These are phyloP conservation scores for Octomys mimax DNA, from an alignment of 2,797 vertebrate genomes.

Conservation along the genomic window DNA sequence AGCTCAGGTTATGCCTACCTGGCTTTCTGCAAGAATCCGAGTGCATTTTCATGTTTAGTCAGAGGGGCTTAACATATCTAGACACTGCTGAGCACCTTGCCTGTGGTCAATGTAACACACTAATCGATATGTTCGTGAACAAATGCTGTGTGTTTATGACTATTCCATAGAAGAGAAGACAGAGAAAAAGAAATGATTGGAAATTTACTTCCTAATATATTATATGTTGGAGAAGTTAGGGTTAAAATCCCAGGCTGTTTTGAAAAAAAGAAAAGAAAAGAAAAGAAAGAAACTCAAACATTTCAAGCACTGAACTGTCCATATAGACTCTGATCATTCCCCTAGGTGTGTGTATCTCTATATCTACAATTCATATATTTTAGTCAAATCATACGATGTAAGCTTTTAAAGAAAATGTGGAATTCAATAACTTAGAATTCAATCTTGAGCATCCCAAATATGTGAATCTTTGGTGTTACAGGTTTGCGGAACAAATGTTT, in stretches of 20 bases:
- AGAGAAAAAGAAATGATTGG: not conserved
- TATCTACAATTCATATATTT: not conserved
- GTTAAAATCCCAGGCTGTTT: not conserved
- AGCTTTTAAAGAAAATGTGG: conserved; percentile 42
- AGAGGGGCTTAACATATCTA: not conserved
- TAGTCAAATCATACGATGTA: not conserved
- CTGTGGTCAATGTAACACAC: not conserved
- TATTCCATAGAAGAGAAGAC: not conserved
- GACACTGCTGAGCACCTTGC: not conserved
- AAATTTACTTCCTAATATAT: not conserved
- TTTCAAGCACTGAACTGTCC: not conserved
- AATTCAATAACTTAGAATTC: conserved; percentile 21
- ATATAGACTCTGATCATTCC: not conserved
- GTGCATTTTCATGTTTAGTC: not conserved
- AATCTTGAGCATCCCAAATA: not conserved
- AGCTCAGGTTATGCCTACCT: not conserved
- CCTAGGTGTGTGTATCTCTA: not conserved
- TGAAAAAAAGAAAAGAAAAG: not conserved
- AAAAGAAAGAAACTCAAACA: too few relatives aligned
- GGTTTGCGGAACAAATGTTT: not conserved
- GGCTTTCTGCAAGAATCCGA: not conserved
- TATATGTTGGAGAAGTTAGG: not conserved
- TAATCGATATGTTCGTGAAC: not conserved
- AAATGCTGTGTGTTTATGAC: not conserved
- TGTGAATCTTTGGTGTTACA: not conserved